These are phyloP conservation scores for Eupeodes latifasciatus DNA, from an alignment of 2,888 invertebrate genomes.

Conservation along the genomic window DNA sequence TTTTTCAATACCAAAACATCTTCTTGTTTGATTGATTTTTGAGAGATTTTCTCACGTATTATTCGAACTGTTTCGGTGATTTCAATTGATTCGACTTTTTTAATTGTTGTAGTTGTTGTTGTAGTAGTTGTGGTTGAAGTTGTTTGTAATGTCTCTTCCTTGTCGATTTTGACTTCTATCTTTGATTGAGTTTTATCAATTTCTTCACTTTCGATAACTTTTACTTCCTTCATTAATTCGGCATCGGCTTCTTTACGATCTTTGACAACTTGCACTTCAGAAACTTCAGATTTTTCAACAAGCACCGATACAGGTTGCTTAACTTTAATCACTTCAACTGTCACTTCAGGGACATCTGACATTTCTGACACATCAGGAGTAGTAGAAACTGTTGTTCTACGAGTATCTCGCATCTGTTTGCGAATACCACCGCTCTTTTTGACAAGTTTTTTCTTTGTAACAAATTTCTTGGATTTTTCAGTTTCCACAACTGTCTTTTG, in stretches of 20 bases:
- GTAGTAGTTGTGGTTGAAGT: constrained; percentile 79
- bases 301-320: constrained; percentile 80
- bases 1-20: constrained; percentile 86
- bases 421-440: constrained; percentile 77
- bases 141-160: constrained; percentile 66
- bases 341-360: constrained; percentile 80
- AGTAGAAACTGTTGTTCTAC: constrained; percentile 80
- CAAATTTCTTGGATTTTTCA: constrained; percentile 84
- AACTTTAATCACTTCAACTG: constrained; percentile 80
- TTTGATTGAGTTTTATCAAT: constrained; percentile 54
- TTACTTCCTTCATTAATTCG: constrained; percentile 77
- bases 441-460: constrained; percentile 84
- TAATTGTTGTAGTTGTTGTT: constrained; percentile 71
- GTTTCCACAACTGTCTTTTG: constrained; percentile 83
- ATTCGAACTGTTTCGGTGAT: constrained; percentile 85
- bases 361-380: constrained; percentile 79
- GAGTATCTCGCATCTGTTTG: constrained; percentile 69
- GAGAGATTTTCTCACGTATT: constrained; percentile 81
- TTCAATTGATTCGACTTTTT: constrained; percentile 81
- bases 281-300: constrained; percentile 83
- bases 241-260: constrained; percentile 81
- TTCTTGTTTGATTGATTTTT: constrained; percentile 84
- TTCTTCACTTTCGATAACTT: constrained; percentile 15
- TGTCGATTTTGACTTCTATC: constrained; percentile 53
- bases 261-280: constrained; percentile 85